Conservation (phyloP, 2,113 vertebrate genomes). For the Carettochelys insculpta region DNA sequence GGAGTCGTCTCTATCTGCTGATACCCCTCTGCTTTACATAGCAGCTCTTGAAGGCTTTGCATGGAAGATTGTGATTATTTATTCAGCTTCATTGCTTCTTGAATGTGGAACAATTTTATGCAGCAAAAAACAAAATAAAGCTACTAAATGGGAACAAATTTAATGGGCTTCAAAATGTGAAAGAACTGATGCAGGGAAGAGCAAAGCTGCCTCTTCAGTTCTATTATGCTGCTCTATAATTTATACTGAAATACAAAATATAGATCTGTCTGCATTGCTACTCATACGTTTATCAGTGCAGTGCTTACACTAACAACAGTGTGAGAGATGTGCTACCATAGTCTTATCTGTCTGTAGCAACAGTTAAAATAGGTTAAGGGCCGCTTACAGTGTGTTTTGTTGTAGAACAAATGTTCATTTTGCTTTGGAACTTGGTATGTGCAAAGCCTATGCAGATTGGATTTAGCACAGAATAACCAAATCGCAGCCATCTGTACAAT, state of each 20-base stretch:
- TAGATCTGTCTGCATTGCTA: not conserved
- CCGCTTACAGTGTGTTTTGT: conserved; percentile 43
- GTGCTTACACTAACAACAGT: not conserved
- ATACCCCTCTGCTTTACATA: conserved; percentile 34
- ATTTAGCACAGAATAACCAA: not conserved
- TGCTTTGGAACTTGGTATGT: conserved; percentile 38
- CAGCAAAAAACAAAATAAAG: conserved; percentile 2
- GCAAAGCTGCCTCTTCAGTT: not conserved
- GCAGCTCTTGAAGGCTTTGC: not conserved
- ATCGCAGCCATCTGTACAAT: conserved; percentile 18
- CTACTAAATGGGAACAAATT: not conserved
- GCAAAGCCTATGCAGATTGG: conserved; percentile 11
- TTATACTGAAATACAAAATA: not conserved
- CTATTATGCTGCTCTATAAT: not conserved
- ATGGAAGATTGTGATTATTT: conserved; percentile 15
- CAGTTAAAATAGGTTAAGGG: conserved; percentile 31
- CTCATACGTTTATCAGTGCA: not conserved
- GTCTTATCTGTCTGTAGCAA: conserved; percentile 34
- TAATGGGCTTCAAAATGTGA: not conserved
- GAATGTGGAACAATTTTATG: not conserved
- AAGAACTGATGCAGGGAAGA: not conserved
- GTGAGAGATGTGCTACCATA: not conserved
- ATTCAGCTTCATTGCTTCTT: not conserved
- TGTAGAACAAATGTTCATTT: conserved; percentile 46
- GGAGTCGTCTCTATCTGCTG: conserved; percentile 69